Percentiles rank a stretch among this genome's conserved stretches.
Conservation (phyloP, 2,888 invertebrate species). For the Micoletzkya japonica region DNA sequence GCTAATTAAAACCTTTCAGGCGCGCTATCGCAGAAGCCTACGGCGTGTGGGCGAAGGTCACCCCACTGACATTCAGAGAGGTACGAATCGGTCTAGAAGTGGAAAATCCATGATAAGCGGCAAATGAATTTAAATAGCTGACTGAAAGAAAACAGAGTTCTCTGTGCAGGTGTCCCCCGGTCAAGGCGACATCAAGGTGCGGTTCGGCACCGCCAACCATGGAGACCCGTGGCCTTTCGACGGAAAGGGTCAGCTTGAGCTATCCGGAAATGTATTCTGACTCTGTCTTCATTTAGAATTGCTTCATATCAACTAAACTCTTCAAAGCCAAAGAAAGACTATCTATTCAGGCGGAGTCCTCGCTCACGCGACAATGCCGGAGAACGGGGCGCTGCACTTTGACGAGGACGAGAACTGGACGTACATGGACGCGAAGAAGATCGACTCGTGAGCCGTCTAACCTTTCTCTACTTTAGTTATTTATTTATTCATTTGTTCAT, state of each 20-base stretch:
- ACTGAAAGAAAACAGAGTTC: neutral
- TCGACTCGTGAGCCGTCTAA: slow-evolving; percentile 35
- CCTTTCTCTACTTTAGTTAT: neutral
- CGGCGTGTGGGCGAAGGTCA: slow-evolving; percentile 52
- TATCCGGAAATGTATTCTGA: neutral
- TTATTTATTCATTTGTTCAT: neutral
- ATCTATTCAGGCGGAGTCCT: slow-evolving; percentile 54
- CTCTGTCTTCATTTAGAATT: neutral
- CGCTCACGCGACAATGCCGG: slow-evolving; percentile 62
- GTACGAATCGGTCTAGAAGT: slow-evolving; percentile 31
- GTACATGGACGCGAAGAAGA: slow-evolving; percentile 55
- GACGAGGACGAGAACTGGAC: slow-evolving; percentile 63
- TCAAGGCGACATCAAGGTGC: slow-evolving; percentile 49
- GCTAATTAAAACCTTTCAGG: slow-evolving; percentile 31
- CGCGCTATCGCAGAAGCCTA: slow-evolving; percentile 60
- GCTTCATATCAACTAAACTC: neutral
- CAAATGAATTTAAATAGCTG: neutral
- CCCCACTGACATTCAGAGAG: slow-evolving; percentile 54
- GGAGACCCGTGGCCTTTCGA: slow-evolving; percentile 63
- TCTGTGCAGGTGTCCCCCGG: slow-evolving; percentile 5
- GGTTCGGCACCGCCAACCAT: slow-evolving; percentile 55
- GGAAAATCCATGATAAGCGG: neutral
- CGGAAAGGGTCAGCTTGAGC: slow-evolving; percentile 44
- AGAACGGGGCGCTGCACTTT: slow-evolving; percentile 61
- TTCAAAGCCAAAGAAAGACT: neutral